phyloP scores from a whole-genome alignment of 2,113 vertebrate genomes.

The Plotosus lineatus region DNA sequence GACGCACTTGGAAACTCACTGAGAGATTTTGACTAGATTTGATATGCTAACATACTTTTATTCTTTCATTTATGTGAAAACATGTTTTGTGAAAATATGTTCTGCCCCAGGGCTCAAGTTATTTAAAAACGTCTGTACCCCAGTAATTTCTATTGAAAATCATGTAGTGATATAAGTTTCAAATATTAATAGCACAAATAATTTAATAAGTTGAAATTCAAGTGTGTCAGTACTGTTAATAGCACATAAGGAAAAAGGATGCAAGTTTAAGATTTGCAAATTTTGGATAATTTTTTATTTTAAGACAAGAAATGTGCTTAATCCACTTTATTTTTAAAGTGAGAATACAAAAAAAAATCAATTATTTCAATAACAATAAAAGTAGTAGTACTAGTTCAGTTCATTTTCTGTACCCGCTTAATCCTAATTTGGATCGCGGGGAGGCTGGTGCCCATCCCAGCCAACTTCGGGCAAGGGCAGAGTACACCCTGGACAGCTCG shows the following conservation, averaged over 20 bases:
- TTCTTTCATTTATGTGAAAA: not conserved
- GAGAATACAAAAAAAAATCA: too few relatives aligned
- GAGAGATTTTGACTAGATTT: not conserved
- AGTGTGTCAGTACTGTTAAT: not conserved
- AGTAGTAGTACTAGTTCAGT: too few relatives aligned
- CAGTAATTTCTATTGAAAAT: not conserved
- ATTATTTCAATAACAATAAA: too few relatives aligned
- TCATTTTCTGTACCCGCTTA: too few relatives aligned
- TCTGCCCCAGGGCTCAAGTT: not conserved
- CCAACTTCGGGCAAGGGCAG: too few relatives aligned
- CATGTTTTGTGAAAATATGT: too few relatives aligned
- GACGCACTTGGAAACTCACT: not conserved
- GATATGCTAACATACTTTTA: not conserved
- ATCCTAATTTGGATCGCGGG: too few relatives aligned
- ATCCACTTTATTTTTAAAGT: too few relatives aligned
- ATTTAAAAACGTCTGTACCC: not conserved
- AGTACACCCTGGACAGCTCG: too few relatives aligned
- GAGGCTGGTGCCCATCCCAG: too few relatives aligned
- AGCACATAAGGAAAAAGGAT: constrained; percentile 8
- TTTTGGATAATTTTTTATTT: not conserved
- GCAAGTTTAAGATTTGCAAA: not conserved
- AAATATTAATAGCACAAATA: not conserved
- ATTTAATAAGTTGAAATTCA: not conserved
- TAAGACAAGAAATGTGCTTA: not conserved
- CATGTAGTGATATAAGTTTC: not conserved